Evolutionary conservation across 2,113 vertebrate species (phyloP), one percentile per base, ranked within the genome.

Genomic region (Chunga burmeisteri): DNA sequence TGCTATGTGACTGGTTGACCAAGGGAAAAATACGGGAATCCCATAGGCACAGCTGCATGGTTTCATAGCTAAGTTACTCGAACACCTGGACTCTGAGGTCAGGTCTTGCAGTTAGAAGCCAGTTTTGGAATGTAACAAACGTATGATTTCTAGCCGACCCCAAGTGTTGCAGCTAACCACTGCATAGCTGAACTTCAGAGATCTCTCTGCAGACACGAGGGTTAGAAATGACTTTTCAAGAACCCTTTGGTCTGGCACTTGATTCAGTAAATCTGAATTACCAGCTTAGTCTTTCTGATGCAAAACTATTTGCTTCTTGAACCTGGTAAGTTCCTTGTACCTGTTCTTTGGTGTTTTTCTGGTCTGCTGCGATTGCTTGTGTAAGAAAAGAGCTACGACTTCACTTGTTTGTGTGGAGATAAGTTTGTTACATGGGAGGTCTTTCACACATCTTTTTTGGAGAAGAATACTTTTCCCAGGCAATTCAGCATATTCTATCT

Each of bases 1-100:
- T 72, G 77, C 8, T 5, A 0, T 4, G 17, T 44, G 47, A 4
- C 10, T 74, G 2, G 63, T 36, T 0, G 5, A n/a, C 53, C 4
- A 23, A 21, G 30, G 56, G 29, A 10, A 58, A 29, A 58, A 8
- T 23, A 7, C 0, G 5, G 42, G 68, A 38, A 38, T 86, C 22
- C n/a, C 1, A 1, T 21, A 47, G 62, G 58, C 38, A 30, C n/a
- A 53, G 74, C 52, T 58, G 19, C 62, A 16, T 4, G 1, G 7
- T 66, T 93, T 82, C 15, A 4, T 19, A 46, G 25, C 34, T 7
- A 21, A 44, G n/a, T 29, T 81, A 40, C 27, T 53, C 7, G 1
- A 62, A 49, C 30, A n/a, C 14, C 17, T 70, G 55, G 42, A n/a
- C 4, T 81, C 63, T 0, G 10, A 84, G 56, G 42, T 86, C n/a